Evolutionary conservation across 2,797 vertebrate species (phyloP).

Genomic region (Sus cebifrons): DNA sequence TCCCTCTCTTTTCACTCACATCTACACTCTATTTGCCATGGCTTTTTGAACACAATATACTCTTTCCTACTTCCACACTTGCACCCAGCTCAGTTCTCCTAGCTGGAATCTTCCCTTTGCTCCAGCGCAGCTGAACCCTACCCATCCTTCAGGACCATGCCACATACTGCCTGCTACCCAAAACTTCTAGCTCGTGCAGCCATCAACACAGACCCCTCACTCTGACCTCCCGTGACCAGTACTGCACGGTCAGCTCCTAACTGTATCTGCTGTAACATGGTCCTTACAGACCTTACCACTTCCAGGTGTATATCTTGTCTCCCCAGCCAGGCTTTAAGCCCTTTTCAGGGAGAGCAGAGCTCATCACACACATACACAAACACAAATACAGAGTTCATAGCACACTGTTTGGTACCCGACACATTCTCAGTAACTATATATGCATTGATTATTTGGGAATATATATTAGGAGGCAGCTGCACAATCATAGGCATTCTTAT

Average conservation of each 20-base stretch:
- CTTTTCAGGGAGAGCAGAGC: not conserved
- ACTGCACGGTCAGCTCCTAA: not conserved
- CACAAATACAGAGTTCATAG: not conserved
- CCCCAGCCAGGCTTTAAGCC: not conserved
- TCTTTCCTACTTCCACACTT: not conserved
- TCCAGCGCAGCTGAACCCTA: not conserved
- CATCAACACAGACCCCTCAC: not conserved
- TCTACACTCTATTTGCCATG: not conserved
- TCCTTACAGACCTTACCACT: not conserved
- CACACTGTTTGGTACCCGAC: not conserved
- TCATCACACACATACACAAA: not conserved
- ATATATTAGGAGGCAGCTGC: not conserved
- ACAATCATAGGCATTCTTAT: slow-evolving; percentile 25
- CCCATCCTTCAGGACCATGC: not conserved
- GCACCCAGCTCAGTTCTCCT: not conserved
- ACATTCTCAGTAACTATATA: slow-evolving; percentile 9
- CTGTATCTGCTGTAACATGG: not conserved
- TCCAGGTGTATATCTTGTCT: not conserved
- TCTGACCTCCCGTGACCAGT: not conserved
- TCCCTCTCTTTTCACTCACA: not conserved
- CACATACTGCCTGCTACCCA: not conserved
- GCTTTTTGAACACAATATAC: not conserved
- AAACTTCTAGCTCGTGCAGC: not conserved
- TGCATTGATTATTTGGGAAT: not conserved
- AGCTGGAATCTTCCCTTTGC: not conserved